Evolutionary conservation across 2,797 vertebrate species (phyloP).

Genomic region (Rhadinocentrus ornatus): DNA sequence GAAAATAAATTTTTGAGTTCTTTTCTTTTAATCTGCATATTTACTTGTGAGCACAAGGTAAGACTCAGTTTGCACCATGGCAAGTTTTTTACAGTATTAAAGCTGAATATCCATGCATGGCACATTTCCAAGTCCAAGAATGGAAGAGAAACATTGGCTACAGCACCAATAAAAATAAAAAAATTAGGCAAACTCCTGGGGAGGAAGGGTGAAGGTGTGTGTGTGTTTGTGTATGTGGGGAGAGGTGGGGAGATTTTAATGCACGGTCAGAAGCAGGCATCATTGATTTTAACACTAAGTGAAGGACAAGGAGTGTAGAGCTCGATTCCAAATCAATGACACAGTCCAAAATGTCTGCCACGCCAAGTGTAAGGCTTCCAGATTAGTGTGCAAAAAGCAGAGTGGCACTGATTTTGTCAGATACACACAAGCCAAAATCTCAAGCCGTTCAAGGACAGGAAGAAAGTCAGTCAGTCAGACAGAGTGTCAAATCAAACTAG

Average conservation of each 20-base stretch:
- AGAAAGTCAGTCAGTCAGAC: constrained; percentile 33
- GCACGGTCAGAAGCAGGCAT: constrained; percentile 79
- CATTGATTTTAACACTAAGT: constrained; percentile 83
- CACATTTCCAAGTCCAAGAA: constrained; percentile 57
- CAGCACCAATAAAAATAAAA: constrained; percentile 56
- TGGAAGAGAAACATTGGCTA: constrained; percentile 57
- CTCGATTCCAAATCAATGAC: constrained; percentile 83
- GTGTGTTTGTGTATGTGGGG: constrained; percentile 4
- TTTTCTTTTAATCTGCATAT: constrained; percentile 18
- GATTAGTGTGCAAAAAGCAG: constrained; percentile 72
- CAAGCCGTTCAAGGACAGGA: constrained; percentile 14
- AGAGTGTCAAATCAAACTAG: constrained; percentile 15
- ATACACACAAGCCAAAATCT: constrained; percentile 45
- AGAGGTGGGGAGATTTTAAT: constrained; percentile 64
- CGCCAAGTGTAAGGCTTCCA: constrained; percentile 62
- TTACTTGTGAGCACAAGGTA: constrained; percentile 22
- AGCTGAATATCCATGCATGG: constrained; percentile 61
- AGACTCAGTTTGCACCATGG: constrained; percentile 1
- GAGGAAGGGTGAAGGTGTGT: constrained; percentile 37
- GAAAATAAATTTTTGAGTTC: constrained; percentile 36
- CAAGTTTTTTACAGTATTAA: constrained; percentile 45
- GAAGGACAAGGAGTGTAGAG: constrained; percentile 80
- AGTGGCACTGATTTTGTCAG: constrained; percentile 65
- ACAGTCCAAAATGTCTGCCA: constrained; percentile 80
- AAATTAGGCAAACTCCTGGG: constrained; percentile 57